Evolutionary conservation across 2,113 vertebrate genomes (phyloP).

Genomic region (Parotia lawesii): DNA sequence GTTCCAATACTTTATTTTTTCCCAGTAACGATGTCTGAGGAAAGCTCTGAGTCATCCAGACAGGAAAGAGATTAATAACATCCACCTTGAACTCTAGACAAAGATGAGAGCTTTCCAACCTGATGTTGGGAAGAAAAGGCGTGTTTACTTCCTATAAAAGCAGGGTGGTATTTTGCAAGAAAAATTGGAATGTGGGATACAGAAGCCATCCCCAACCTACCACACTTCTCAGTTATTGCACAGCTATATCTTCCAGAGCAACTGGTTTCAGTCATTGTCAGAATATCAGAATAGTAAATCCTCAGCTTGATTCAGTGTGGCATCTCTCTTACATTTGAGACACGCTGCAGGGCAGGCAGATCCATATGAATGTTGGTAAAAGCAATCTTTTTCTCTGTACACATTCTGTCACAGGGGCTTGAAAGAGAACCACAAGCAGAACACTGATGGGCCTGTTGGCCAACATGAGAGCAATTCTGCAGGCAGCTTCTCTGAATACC

Average conservation of each 20-base stretch:
- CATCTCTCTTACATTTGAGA: background rate
- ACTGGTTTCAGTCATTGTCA: background rate
- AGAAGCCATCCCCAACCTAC: background rate
- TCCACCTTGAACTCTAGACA: background rate
- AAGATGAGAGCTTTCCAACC: background rate
- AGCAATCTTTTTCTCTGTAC: background rate
- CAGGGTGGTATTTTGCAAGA: background rate
- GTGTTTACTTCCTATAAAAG: background rate
- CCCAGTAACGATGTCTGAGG: background rate
- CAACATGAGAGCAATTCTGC: background rate
- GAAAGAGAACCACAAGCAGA: background rate
- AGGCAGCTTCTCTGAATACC: background rate
- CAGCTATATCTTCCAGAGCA: background rate
- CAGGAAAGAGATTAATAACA: background rate
- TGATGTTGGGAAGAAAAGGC: background rate
- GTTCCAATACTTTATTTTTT: background rate
- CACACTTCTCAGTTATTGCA: background rate
- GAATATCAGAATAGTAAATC: background rate
- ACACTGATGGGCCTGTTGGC: background rate
- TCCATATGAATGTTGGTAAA: background rate
- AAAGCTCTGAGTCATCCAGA: conserved; percentile 24
- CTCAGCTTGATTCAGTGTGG: background rate
- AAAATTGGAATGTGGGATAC: background rate
- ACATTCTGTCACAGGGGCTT: background rate
- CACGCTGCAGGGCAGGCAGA: background rate